Conservation (phyloP, 1,140 invertebrate species). For the Saccostrea cuccullata region DNA sequence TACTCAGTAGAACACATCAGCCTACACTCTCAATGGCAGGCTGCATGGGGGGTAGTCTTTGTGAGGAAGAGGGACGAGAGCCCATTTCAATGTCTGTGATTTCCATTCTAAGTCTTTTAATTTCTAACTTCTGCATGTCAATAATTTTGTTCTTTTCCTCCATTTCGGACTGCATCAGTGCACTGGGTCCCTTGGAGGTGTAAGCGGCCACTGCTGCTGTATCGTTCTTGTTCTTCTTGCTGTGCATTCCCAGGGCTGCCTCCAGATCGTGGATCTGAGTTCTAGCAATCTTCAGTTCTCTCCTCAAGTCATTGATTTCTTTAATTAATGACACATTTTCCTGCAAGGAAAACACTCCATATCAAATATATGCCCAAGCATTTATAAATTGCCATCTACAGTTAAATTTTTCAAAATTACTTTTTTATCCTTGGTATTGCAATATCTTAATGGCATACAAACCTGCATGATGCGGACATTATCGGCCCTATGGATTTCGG, state of each 20-base stretch:
- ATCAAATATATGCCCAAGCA: not conserved
- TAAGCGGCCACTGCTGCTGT: conserved; percentile 81
- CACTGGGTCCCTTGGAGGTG: conserved; percentile 81
- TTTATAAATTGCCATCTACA: too few relatives aligned
- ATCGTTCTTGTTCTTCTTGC: conserved; percentile 80
- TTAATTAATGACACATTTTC: conserved; percentile 87
- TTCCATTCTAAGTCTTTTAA: conserved; percentile 72
- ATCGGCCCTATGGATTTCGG: conserved; percentile 78
- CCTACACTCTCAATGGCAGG: conserved; percentile 28
- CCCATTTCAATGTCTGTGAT: conserved; percentile 69
- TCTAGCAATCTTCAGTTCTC: conserved; percentile 84
- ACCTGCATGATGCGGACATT: conserved; percentile 81
- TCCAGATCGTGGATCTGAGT: conserved; percentile 85
- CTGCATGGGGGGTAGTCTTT: conserved; percentile 32
- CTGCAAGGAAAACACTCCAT: conserved; percentile 76
- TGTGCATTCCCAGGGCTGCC: conserved; percentile 82
- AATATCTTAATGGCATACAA: not conserved
- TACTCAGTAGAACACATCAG: not conserved
- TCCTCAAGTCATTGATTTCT: conserved; percentile 86
- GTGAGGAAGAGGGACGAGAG: conserved; percentile 64
- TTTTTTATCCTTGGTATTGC: too few relatives aligned
- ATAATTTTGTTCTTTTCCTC: conserved; percentile 79
- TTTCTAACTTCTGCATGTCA: conserved; percentile 77
- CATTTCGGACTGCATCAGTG: conserved; percentile 83
- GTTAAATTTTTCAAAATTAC: too few relatives aligned